Evolutionary conservation across 2,113 vertebrate species (phyloP).

Genomic region (Pelobates fuscus): DNA sequence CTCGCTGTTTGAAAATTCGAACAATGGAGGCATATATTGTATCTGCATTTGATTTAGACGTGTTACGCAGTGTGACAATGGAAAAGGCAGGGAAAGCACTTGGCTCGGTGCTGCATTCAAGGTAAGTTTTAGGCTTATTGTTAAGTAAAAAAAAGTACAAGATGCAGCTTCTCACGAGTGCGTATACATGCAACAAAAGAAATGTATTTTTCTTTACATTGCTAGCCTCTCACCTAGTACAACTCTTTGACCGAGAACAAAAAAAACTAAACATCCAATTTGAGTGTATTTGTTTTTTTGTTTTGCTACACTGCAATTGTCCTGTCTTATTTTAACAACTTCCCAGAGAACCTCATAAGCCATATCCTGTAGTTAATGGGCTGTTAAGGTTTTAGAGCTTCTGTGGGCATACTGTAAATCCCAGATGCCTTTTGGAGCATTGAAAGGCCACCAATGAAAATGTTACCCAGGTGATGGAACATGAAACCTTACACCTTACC

Average conservation of each 20-base stretch:
- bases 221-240: neutral
- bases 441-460: constrained; percentile 57
- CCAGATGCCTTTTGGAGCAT: constrained; percentile 52
- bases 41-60: too few relatives aligned
- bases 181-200: too few relatives aligned
- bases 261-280: neutral
- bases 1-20: too few relatives aligned
- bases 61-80: too few relatives aligned
- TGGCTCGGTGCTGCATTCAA: too few relatives aligned
- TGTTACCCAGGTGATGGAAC: constrained; percentile 47
- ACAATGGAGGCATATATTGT: too few relatives aligned
- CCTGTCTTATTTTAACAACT: constrained; percentile 60
- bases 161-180: too few relatives aligned
- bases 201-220: neutral
- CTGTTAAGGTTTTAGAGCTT: constrained; percentile 64
- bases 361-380: constrained; percentile 60
- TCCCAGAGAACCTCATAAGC: constrained; percentile 64
- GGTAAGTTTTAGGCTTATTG: too few relatives aligned
- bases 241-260: neutral
- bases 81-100: too few relatives aligned
- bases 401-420: constrained; percentile 63
- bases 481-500: constrained; percentile 49
- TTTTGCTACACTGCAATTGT: constrained; percentile 53
- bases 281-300: constrained; percentile 40
- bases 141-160: too few relatives aligned